These are phyloP conservation scores for Odontamblyopus lacepedii DNA, from an alignment of 2,797 vertebrate genomes.

Conservation along the genomic window DNA sequence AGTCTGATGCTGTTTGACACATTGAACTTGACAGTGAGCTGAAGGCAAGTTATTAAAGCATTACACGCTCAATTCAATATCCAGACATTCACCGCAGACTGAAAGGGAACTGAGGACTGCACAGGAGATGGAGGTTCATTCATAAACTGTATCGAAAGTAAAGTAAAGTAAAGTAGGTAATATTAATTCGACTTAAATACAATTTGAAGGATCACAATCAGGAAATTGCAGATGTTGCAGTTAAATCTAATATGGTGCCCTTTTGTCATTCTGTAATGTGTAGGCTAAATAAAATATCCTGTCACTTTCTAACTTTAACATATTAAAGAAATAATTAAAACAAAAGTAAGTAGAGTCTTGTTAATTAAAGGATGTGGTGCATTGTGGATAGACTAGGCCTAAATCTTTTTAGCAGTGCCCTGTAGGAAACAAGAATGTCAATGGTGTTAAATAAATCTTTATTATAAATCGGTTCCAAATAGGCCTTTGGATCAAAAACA, in stretches of 20 bases:
- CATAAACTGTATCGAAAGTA: slow-evolving; percentile 7
- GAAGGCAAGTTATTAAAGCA: slow-evolving; percentile 63
- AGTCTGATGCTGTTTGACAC: slow-evolving; percentile 50
- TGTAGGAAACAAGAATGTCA: neutral
- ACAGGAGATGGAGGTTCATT: slow-evolving; percentile 13
- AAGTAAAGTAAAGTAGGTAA: neutral
- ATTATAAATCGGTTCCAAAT: neutral
- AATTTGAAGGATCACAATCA: neutral
- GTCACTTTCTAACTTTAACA: too few species aligned
- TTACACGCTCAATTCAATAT: slow-evolving; percentile 61
- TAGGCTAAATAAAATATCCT: too few species aligned
- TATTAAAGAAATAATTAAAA: too few species aligned
- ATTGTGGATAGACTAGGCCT: too few species aligned
- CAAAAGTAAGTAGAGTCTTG: too few species aligned
- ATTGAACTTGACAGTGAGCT: slow-evolving; percentile 70
- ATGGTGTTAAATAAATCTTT: neutral
- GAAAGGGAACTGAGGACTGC: slow-evolving; percentile 19
- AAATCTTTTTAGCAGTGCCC: too few species aligned
- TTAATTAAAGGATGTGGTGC: too few species aligned
- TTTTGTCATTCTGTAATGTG: too few species aligned
- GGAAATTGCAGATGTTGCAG: neutral
- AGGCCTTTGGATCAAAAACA: neutral
- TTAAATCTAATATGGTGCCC: too few species aligned
- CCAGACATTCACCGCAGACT: slow-evolving; percentile 31
- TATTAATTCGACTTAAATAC: neutral